A percentile compares a stretch with the other conserved stretches of the same genome.
Conservation (phyloP, 2,888 invertebrate genomes). For the Philhelius pedissequus region DNA sequence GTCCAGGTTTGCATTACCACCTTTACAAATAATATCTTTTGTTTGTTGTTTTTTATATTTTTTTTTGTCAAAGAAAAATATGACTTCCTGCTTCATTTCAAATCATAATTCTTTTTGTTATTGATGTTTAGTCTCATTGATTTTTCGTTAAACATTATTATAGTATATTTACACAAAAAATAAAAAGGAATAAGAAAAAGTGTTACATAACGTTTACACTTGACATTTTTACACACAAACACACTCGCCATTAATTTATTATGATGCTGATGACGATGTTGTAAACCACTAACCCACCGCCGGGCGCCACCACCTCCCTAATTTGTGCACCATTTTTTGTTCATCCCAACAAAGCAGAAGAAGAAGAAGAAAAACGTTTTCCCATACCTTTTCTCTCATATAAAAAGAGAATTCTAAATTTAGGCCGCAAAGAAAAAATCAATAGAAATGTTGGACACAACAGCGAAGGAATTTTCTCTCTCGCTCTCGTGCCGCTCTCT, state of each 20-base stretch:
- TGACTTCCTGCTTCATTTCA: conserved; percentile 3
- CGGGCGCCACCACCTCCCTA: too few species aligned
- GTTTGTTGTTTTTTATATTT: not conserved
- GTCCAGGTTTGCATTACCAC: conserved; percentile 37
- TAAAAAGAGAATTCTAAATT: conserved; percentile 57
- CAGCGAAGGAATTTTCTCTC: conserved; percentile 23
- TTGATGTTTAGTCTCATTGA: conserved; percentile 6
- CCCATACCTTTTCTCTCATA: not conserved
- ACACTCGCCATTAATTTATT: not conserved
- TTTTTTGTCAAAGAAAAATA: too few species aligned
- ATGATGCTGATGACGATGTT: conserved; percentile 34
- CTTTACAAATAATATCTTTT: not conserved
- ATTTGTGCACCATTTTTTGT: not conserved
- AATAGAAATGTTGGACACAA: conserved; percentile 43
- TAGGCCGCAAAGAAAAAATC: conserved; percentile 56
- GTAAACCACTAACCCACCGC: not conserved
- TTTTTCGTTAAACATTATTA: not conserved
- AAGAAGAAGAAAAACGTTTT: not conserved
- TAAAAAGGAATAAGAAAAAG: not conserved
- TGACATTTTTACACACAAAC: conserved; percentile 60
- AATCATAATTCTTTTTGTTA: not conserved
- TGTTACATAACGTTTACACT: conserved; percentile 64
- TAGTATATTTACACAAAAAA: not conserved
- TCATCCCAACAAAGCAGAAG: not conserved
- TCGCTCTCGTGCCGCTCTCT: not conserved